A percentile compares a stretch with the other conserved stretches of the same genome.
These are phyloP conservation scores for Macrotis lagotis DNA, from an alignment of 2,113 vertebrate species.

Conservation along the genomic window DNA sequence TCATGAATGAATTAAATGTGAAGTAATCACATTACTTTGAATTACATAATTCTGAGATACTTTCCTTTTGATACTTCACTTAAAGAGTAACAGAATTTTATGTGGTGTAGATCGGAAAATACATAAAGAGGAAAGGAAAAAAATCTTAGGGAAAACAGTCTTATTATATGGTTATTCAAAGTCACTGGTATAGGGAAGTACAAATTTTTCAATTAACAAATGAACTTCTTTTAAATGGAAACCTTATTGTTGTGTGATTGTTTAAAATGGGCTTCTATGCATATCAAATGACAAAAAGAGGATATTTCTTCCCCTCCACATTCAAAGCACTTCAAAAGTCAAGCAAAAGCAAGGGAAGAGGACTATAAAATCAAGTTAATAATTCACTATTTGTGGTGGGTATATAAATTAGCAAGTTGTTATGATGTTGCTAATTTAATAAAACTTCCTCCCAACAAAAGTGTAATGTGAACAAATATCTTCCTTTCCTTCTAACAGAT, in stretches of 20 bases:
- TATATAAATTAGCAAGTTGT: slow-evolving; percentile 77
- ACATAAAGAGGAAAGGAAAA: not conserved
- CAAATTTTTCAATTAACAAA: slow-evolving; percentile 41
- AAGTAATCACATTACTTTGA: not conserved
- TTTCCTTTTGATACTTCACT: not conserved
- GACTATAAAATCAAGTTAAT: slow-evolving; percentile 69
- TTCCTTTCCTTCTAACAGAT: slow-evolving; percentile 71
- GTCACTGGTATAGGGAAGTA: not conserved
- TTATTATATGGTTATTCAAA: not conserved
- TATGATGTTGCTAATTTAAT: slow-evolving; percentile 64
- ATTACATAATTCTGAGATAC: not conserved
- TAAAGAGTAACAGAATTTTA: not conserved
- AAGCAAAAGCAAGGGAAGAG: slow-evolving; percentile 62
- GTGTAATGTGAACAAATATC: slow-evolving; percentile 69
- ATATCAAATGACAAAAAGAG: not conserved
- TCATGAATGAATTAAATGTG: not conserved
- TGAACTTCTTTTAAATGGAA: not conserved
- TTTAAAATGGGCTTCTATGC: not conserved
- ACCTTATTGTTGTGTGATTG: slow-evolving; percentile 44
- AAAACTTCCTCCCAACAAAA: slow-evolving; percentile 75
- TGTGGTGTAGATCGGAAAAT: not conserved
- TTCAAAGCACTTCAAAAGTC: not conserved
- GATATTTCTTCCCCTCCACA: slow-evolving; percentile 28
- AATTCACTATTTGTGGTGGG: slow-evolving; percentile 70
- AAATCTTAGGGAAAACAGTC: not conserved